A percentile compares a stretch with the other conserved stretches of the same genome.
These are phyloP conservation scores for Scophthalmus maximus DNA, from an alignment of 2,113 vertebrate genomes.

Conservation along the genomic window DNA sequence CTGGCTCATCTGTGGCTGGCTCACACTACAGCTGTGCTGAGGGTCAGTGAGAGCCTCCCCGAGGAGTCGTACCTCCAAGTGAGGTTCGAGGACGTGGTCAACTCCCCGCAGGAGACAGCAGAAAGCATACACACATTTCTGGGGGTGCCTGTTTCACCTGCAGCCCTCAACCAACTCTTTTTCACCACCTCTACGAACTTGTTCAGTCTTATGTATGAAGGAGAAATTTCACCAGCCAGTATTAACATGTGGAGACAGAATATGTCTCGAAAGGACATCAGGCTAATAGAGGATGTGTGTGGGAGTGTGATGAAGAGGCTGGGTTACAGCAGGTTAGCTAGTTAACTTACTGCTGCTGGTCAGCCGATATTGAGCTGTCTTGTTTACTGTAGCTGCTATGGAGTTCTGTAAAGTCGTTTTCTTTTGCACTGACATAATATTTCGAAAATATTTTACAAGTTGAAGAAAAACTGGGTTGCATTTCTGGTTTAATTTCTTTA, in stretches of 20 bases:
- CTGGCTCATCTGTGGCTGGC: conserved; percentile 94
- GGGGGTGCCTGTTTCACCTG: conserved; percentile 91
- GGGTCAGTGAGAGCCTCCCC: conserved; percentile 85
- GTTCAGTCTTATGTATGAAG: conserved; percentile 95
- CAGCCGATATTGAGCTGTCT: conserved; percentile 78
- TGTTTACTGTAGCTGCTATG: conserved; percentile 61
- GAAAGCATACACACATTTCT: conserved; percentile 91
- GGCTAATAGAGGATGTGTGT: conserved; percentile 90
- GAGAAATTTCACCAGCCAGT: conserved; percentile 90
- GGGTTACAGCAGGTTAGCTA: conserved; percentile 88
- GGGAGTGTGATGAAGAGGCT: conserved; percentile 89
- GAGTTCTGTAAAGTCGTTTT: conserved; percentile 44
- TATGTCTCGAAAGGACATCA: conserved; percentile 88
- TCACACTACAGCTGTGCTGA: conserved; percentile 88
- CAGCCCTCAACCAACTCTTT: conserved; percentile 94
- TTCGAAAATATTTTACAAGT: conserved; percentile 13
- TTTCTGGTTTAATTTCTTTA: conserved; percentile 34
- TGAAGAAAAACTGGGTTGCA: conserved; percentile 15
- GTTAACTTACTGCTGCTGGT: conserved; percentile 86
- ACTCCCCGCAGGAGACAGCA: conserved; percentile 87
- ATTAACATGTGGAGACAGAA: conserved; percentile 89
- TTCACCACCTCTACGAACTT: conserved; percentile 95
- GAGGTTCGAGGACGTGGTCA: conserved; percentile 94
- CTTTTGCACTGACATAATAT: conserved; percentile 82
- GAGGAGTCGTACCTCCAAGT: conserved; percentile 85